Evolutionary conservation across 2,113 vertebrate genomes (phyloP), one percentile per base, ranked within the genome.

Genomic region (Arenaria interpres): DNA sequence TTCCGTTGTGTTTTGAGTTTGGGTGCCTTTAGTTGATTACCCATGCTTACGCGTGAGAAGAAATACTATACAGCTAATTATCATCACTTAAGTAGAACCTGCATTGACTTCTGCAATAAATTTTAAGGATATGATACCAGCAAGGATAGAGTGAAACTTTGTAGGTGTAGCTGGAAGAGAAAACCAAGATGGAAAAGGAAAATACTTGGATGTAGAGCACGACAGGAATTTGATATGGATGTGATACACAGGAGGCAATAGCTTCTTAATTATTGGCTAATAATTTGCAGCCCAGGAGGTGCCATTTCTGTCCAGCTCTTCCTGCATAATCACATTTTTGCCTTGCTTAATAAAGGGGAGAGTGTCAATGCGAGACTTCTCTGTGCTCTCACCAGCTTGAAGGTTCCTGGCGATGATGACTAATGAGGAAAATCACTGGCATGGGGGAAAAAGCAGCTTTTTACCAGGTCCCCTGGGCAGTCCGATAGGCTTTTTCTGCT

Each of bases 1-100:
- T 90, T 89, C 88, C 69, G 82, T 79, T 3, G 23, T 73, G 88
- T 85, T 91, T 59, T 90, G 76, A 93, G 93, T 85, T 94, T 94
- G 89, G 93, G 10, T 1, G 0, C 96, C 81, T 97, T 90, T n/a
- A 51, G 62, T 73, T 92, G 74, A 95, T 98, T 97, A 91, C 88
- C 97, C 76, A 81, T 89, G 53, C 64, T 89, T 67, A 88, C 85
- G 79, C 63, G 59, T 96, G 95, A 96, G 94, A 96, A 95, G 95
- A 94, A 98, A 97, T 96, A 88, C 59, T 80, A 85, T 73, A 19
- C 59, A 88, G 80, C 84, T 94, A 91, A 97, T 96, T 96, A 93
- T 62, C 75, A 94, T 89, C 15, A 7, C 73, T 96, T 94, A 95
- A 97, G 96, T 92, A 96, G 84, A 77, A 93, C 76, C 79, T 95